Evolutionary conservation across 2,113 vertebrate genomes (phyloP), one percentile per base, ranked within the genome.

Genomic region (Ophthalmolycus amberensis): DNA sequence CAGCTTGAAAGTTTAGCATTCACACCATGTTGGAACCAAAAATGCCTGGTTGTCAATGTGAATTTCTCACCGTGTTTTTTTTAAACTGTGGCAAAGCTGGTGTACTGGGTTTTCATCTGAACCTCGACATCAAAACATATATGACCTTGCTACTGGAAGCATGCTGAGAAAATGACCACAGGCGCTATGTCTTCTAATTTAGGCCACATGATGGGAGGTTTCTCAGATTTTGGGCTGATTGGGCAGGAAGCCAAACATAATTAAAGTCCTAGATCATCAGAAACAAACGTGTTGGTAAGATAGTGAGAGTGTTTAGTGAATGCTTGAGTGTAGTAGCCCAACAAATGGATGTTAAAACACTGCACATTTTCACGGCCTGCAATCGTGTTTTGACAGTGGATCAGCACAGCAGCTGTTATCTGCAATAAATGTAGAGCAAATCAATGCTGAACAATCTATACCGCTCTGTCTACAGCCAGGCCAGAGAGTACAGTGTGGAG

Each of bases 341-440:
- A 10, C 9, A 54, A 6, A 15, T 27, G 48, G 9, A 56, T 25
- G 22, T 25, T n/a, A n/a, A n/a, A n/a, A n/a, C 50, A 5, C 20
- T 4, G 10, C 4, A 25, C 52, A 25, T 5, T 5, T n/a, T 11
- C 3, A 11, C 8, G 3, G 52, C 52, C 52, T 56, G 50, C 7
- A 9, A 56, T 79, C 38, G 60, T 84, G 77, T 71, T 82, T 60
- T 89, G 83, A 87, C 64, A 34, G 69, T 74, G 32, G 77, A 85
- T 78, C 62, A 77, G 46, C 54, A 56, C 22, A 56, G 12, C 44
- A 59, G 60, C 62, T 50, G 65, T 72, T 29, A 50, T 44, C 71
- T 71, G 22, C 70, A 65, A 80, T 54, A 88, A 84, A 93, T 86
- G 69, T 88, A 71, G 84, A 88, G 71, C 87, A 89, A 91, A 91